phyloP scores from a whole-genome alignment of 2,797 vertebrate species.

The Phaenicophaeus curvirostris region DNA sequence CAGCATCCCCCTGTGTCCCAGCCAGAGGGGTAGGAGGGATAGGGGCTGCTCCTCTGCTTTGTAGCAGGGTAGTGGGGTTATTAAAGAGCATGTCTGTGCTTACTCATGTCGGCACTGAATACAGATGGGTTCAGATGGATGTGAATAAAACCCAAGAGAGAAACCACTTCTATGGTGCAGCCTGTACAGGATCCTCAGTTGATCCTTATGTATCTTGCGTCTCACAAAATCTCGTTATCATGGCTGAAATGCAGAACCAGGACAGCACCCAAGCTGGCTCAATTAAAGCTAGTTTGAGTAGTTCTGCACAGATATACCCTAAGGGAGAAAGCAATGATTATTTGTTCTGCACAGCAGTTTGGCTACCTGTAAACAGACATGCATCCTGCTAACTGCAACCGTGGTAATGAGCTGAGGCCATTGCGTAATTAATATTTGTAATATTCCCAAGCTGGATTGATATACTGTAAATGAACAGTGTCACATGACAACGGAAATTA shows the following conservation, averaged over 20 bases:
- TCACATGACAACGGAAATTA: slow-evolving; percentile 45
- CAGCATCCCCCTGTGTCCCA: not conserved
- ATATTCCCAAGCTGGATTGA: slow-evolving; percentile 23
- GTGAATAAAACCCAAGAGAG: not conserved
- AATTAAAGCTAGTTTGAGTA: not conserved
- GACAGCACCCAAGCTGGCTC: not conserved
- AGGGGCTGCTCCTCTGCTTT: not conserved
- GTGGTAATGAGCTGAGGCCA: not conserved
- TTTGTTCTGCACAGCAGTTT: not conserved
- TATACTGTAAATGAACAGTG: slow-evolving; percentile 37
- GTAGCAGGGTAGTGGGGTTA: accelerated
- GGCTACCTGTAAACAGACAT: not conserved
- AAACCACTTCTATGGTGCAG: not conserved
- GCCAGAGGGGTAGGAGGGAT: accelerated
- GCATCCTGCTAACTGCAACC: not conserved
- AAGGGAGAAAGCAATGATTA: not conserved
- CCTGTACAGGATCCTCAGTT: not conserved
- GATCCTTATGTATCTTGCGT: accelerated
- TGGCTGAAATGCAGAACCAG: not conserved
- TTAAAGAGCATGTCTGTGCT: not conserved
- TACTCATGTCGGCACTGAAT: accelerated
- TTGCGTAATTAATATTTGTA: slow-evolving; percentile 53
- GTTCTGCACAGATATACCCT: not conserved
- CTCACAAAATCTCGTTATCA: not conserved
- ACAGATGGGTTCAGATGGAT: not conserved